phyloP scores from a whole-genome alignment of 2,888 invertebrate genomes.

The Drosophila eohydei region DNA sequence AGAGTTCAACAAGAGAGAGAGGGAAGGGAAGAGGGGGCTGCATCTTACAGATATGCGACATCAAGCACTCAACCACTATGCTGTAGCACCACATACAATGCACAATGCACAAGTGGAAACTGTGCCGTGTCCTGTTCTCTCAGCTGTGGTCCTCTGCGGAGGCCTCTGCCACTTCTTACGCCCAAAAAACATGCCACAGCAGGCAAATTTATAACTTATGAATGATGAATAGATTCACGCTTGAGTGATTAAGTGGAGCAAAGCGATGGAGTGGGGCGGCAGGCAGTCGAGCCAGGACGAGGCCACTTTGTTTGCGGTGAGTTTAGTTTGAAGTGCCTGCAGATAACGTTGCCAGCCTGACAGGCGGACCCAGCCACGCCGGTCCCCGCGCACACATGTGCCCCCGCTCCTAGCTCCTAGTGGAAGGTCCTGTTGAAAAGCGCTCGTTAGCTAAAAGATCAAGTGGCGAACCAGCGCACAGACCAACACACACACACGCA shows the following conservation, averaged over 20 bases:
- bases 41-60: constrained; percentile 34
- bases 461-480: constrained; percentile 63
- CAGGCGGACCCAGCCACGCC: constrained; percentile 24
- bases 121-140: constrained; percentile 27
- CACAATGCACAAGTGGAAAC: constrained; percentile 44
- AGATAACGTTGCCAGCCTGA: constrained; percentile 67
- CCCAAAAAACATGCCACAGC: constrained; percentile 70
- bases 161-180: constrained; percentile 63
- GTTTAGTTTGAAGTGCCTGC: constrained; percentile 79
- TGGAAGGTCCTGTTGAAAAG: constrained; percentile 71
- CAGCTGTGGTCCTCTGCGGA: constrained; percentile 13
- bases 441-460: constrained; percentile 79
- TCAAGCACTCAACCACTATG: constrained; percentile 15
- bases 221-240: constrained; percentile 82
- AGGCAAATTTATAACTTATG: constrained; percentile 81
- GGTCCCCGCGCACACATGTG: constrained; percentile 6
- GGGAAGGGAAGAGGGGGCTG: constrained; percentile 5
- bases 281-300: constrained; percentile 56
- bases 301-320: constrained; percentile 81
- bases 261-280: constrained; percentile 4
- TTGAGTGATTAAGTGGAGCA: constrained; percentile 82
- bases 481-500: constrained; percentile 17
- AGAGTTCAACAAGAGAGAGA: neutral
- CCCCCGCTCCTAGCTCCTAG: neutral
- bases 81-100: constrained; percentile 39